Conservation (phyloP, 1,140 invertebrate genomes). For the Eupeodes corollae region DNA sequence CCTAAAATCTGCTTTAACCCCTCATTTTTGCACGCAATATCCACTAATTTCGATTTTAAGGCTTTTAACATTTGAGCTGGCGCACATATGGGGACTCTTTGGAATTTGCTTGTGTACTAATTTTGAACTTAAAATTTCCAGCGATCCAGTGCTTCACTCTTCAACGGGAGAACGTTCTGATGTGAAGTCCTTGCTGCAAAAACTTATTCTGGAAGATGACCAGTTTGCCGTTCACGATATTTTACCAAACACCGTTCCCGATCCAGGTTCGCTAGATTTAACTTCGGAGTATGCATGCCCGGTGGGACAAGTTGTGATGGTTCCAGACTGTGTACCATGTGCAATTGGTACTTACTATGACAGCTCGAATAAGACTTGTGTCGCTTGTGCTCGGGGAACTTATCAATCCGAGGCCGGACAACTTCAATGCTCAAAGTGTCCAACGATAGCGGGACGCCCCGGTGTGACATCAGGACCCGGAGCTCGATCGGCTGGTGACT, state of each 20-base stretch:
- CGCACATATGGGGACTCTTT: conserved; percentile 12
- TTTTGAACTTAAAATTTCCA: conserved; percentile 30
- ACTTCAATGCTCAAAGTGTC: conserved; percentile 76
- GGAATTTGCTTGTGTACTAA: background rate
- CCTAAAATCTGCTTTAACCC: no score
- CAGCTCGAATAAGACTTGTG: conserved; percentile 59
- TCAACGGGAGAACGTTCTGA: conserved; percentile 77
- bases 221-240: conserved; percentile 88
- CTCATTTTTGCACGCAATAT: no score
- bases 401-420: conserved; percentile 93
- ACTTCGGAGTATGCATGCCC: conserved; percentile 88
- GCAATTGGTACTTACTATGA: conserved; percentile 85
- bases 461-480: conserved; percentile 78
- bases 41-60: conserved; percentile 4
- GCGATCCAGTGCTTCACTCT: conserved; percentile 77
- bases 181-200: conserved; percentile 71
- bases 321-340: conserved; percentile 88
- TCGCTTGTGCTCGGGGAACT: conserved; percentile 74
- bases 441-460: conserved; percentile 70
- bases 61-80: conserved; percentile 12
- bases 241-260: conserved; percentile 85
- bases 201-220: conserved; percentile 80
- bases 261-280: conserved; percentile 74
- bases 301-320: conserved; percentile 82
- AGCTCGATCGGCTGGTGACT: conserved; percentile 75